These are phyloP conservation scores for Volucella inanis DNA, from an alignment of 2,888 invertebrate species.

Conservation along the genomic window DNA sequence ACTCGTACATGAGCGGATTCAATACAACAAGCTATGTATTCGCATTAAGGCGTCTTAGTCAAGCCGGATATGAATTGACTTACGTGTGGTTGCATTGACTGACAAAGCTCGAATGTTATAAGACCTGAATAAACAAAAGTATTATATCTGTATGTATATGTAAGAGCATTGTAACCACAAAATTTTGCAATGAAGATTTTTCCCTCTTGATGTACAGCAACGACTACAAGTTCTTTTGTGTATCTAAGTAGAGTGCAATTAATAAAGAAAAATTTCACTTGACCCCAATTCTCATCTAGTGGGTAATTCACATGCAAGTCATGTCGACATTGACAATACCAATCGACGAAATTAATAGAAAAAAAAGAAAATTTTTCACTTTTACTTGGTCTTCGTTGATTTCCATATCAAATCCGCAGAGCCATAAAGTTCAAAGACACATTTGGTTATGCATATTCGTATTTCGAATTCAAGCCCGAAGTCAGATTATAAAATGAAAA, in stretches of 20 bases:
- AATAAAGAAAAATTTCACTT: conserved; percentile 52
- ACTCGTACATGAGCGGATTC: no score
- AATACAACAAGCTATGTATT: no score
- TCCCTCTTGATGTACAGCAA: no score
- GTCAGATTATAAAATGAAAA: conserved; percentile 11
- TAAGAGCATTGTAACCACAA: no score
- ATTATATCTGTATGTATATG: no score
- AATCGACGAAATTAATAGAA: not conserved
- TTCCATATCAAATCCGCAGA: conserved; percentile 34
- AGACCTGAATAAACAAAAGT: not conserved
- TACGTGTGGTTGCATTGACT: conserved; percentile 54
- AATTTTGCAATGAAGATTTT: no score
- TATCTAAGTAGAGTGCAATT: conserved; percentile 43
- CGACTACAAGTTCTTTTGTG: no score
- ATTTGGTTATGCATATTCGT: not conserved
- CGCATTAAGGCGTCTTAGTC: conserved; percentile 46
- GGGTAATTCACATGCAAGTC: conserved; percentile 35
- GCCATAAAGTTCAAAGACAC: conserved; percentile 32
- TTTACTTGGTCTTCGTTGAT: conserved; percentile 12
- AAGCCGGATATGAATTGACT: conserved; percentile 67
- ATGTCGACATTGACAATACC: conserved; percentile 15
- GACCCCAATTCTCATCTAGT: conserved; percentile 49
- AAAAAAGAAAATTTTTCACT: conserved; percentile 14
- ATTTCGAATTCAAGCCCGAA: no score
- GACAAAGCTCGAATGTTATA: conserved; percentile 62